Evolutionary conservation across 2,888 invertebrate genomes (phyloP).

Genomic region (Chymomyza amoena): DNA sequence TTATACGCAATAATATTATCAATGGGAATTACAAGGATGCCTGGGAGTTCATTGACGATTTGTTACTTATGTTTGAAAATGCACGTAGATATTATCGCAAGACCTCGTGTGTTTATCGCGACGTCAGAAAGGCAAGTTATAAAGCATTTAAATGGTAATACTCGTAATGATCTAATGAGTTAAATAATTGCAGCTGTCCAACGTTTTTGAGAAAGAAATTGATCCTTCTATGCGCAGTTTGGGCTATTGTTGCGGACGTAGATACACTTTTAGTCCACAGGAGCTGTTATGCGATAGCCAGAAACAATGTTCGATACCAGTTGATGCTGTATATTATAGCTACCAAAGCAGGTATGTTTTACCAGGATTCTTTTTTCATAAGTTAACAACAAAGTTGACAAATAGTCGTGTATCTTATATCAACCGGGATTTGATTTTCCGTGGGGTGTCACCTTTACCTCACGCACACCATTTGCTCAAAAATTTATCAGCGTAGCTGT

Average conservation of each 20-base stretch:
- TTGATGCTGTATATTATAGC: constrained; percentile 98
- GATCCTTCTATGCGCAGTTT: constrained; percentile 98
- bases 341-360: constrained; percentile 89
- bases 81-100: constrained; percentile 99
- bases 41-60: constrained; percentile 99
- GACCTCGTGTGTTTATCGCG: constrained; percentile 94
- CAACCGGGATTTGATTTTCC: too few species aligned
- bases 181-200: too few species aligned
- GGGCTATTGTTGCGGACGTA: constrained; percentile 98
- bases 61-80: constrained; percentile 99
- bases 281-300: constrained; percentile 99
- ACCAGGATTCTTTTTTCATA: too few species aligned
- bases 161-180: too few species aligned
- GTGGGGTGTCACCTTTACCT: too few species aligned
- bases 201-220: constrained; percentile 94
- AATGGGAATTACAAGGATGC: constrained; percentile 96
- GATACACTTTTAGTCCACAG: constrained; percentile 98
- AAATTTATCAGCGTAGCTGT: too few species aligned
- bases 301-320: constrained; percentile 97
- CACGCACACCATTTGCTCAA: too few species aligned
- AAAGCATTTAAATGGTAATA: too few species aligned
- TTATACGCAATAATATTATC: constrained; percentile 94
- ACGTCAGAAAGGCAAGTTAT: too few species aligned
- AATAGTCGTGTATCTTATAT: too few species aligned
- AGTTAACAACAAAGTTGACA: too few species aligned